These are phyloP conservation scores for Caenorhabditis sp. DNA, from an alignment of 2,888 invertebrate species.

Conservation along the genomic window DNA sequence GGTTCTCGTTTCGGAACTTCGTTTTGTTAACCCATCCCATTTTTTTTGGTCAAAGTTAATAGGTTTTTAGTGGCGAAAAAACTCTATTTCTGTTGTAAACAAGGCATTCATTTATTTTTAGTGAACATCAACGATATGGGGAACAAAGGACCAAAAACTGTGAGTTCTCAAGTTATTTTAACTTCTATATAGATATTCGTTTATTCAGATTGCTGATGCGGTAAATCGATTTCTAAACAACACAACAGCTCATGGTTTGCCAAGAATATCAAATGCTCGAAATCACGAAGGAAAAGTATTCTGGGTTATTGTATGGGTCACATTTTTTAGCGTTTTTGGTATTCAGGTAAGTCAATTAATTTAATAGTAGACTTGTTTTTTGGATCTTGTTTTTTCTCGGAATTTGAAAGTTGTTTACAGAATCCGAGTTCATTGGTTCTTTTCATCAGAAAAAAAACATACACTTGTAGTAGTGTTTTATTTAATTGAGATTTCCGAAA, in stretches of 20 bases:
- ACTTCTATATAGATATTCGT: neutral
- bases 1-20: neutral
- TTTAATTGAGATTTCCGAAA: too few species aligned
- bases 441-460: too few species aligned
- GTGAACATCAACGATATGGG: neutral
- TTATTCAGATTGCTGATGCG: constrained; percentile 23
- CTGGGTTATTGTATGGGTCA: constrained; percentile 39
- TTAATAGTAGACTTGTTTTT: neutral
- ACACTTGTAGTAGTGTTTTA: too few species aligned
- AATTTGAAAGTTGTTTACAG: neutral
- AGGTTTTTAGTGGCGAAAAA: neutral
- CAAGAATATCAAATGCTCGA: constrained; percentile 38
- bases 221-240: constrained; percentile 42
- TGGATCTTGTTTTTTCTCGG: neutral
- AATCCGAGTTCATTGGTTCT: neutral
- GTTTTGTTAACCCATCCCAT: constrained; percentile 7
- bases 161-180: constrained; percentile 4
- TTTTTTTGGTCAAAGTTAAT: constrained; percentile 7
- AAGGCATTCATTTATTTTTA: neutral
- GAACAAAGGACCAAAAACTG: constrained; percentile 8
- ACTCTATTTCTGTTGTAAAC: neutral
- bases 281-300: constrained; percentile 34
- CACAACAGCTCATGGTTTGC: constrained; percentile 52
- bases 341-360: constrained; percentile 19
- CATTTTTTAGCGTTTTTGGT: constrained; percentile 22